phyloP scores from a whole-genome alignment of 2,797 vertebrate species.

The Syndactyla subalaris region DNA sequence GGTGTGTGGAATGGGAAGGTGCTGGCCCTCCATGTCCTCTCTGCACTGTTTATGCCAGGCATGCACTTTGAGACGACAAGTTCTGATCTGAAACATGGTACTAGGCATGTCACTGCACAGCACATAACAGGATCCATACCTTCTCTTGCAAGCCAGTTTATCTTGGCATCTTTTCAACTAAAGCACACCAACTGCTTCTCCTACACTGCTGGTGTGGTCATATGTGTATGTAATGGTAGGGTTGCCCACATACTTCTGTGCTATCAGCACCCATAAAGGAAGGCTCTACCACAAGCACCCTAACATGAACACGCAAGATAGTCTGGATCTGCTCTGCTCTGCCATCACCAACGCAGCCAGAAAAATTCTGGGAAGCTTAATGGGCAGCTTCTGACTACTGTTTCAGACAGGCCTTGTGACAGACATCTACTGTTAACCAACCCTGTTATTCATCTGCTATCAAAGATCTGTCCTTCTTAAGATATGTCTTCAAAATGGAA shows the following conservation, averaged over 20 bases:
- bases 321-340: background rate
- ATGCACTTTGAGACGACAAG: background rate
- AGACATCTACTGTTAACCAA: background rate
- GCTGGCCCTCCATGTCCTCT: background rate
- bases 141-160: background rate
- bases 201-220: background rate
- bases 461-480: background rate
- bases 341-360: background rate
- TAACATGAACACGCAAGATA: rapidly evolving
- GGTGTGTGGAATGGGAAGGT: background rate
- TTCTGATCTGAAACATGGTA: background rate
- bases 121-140: background rate
- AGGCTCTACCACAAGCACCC: background rate
- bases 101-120: background rate
- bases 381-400: background rate
- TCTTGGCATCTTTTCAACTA: background rate
- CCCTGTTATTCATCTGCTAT: background rate
- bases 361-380: background rate
- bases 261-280: background rate
- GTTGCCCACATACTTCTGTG: background rate
- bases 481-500: background rate
- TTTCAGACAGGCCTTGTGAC: background rate
- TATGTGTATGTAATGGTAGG: rapidly evolving
- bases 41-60: background rate
- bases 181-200: background rate